Base-by-base conservation (phyloP, 2,797 vertebrate species). In the Amniataba percoides region DNA sequence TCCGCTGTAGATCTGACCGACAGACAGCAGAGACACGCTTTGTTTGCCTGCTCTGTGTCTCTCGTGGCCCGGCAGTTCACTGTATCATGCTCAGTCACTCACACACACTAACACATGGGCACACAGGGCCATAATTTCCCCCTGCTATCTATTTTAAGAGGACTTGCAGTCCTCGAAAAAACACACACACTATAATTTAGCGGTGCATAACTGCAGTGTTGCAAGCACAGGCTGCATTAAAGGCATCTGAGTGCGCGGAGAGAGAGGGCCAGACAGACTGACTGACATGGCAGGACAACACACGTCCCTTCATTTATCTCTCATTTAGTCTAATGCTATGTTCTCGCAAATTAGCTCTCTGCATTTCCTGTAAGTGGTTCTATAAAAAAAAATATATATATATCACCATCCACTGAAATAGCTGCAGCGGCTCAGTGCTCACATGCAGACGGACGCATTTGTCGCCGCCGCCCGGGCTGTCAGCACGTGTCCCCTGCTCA, bases 121-220 rank as follows among this genome's bases (percentile, higher is more conserved):
- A 59, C 57, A 61, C 74, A 85, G 75, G 81, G 67, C 77, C 85
- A 79, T 90, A 80, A 87, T 93, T 92, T 90, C 56, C 75, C 75
- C 62, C 63, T 13, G 58, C 82, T 70, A 81, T 89, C 90, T 93
- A 93, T 93, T 93, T 93, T 87, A 80, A 71, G 91, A 87, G 42
- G 70, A 71, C 67, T 83, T 14, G n/a, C 60, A 86, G 80, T 69
- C 73, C 71, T 80, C 60, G 36, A 80, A 73, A 86, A 77, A 16
- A 80, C 46, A 85, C 71, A 78, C 82, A 83, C 77, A 59, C 87
- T 87, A 80, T 92, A 92, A 92, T 92, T 94, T 92, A 81, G 88
- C 1, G 10, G 82, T 51, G 23, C 75, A 76, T 83, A 89, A 91
- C 80, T 77, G 84, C 40, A 87, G 73, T 61, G 82, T 73, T 64